Evolutionary conservation across 2,797 vertebrate species (phyloP).

Genomic region (Adelosebastes latens): DNA sequence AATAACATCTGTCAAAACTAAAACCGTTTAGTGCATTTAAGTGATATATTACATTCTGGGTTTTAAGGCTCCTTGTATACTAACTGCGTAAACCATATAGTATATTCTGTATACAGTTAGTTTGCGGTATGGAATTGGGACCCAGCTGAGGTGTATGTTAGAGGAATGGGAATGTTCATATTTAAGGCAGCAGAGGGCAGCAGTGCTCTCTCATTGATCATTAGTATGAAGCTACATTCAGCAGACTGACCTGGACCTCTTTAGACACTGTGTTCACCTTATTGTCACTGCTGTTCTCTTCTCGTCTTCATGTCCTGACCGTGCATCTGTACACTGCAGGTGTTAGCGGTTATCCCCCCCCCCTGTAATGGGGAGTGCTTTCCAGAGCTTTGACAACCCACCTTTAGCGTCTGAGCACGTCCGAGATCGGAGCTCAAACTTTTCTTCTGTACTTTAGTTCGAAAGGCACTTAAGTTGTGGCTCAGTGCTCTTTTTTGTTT

Average conservation of each 20-base stretch:
- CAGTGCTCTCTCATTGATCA: slow-evolving; percentile 13
- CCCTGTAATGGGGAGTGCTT: slow-evolving; percentile 21
- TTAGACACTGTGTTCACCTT: background rate
- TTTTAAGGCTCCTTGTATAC: background rate
- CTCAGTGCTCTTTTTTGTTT: slow-evolving; percentile 28
- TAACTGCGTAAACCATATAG: too few species aligned
- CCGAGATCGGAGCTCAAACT: slow-evolving; percentile 1
- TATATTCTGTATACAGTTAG: background rate
- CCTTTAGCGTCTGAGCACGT: slow-evolving; percentile 29
- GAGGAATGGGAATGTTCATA: background rate
- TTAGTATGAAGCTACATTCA: background rate
- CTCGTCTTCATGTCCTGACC: background rate
- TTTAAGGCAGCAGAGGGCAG: slow-evolving; percentile 69
- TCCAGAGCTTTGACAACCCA: slow-evolving; percentile 49
- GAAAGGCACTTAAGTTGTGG: slow-evolving; percentile 65
- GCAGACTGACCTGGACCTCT: background rate
- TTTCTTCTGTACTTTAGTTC: slow-evolving; percentile 36
- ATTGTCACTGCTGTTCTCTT: background rate
- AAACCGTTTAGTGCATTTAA: background rate
- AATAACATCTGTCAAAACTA: background rate
- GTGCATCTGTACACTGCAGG: background rate
- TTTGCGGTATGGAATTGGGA: background rate
- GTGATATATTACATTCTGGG: background rate
- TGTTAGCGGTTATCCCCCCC: slow-evolving; percentile 1
- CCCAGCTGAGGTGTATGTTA: background rate